Evolutionary conservation across 2,888 invertebrate species (phyloP).

Genomic region (Orchesella flavescens): DNA sequence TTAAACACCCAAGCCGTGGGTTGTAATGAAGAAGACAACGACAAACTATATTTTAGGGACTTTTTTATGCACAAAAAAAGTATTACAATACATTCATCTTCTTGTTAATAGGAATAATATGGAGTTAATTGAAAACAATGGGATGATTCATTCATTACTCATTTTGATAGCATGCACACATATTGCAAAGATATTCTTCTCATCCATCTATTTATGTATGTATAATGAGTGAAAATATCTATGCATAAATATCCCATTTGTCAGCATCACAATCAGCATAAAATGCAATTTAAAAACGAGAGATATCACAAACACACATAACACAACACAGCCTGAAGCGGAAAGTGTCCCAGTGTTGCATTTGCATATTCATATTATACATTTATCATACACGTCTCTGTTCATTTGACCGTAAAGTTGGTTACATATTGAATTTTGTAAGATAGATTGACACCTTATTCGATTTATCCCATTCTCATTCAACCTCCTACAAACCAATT

Average conservation of each 20-base stretch:
- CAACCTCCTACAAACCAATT: slow-evolving; percentile 35
- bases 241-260: slow-evolving; percentile 61
- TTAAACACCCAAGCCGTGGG: slow-evolving; percentile 8
- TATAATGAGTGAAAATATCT: neutral
- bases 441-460: slow-evolving; percentile 53
- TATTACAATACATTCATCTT: slow-evolving; percentile 11
- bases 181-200: slow-evolving; percentile 28
- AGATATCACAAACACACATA: neutral
- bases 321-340: neutral
- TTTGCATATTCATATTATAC: no score
- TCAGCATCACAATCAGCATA: slow-evolving; percentile 52
- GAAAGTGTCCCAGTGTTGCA: no score
- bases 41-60: slow-evolving; percentile 35
- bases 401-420: no score
- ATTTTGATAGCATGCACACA: neutral
- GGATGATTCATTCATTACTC: slow-evolving; percentile 52
- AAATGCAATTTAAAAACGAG: slow-evolving; percentile 22
- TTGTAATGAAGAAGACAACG: slow-evolving; percentile 15
- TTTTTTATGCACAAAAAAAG: neutral
- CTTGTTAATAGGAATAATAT: neutral
- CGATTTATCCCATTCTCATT: slow-evolving; percentile 52
- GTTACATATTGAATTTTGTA: no score
- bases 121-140: slow-evolving; percentile 58
- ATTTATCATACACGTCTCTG: no score
- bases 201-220: slow-evolving; percentile 42